Conservation (phyloP, 2,113 vertebrate genomes). For the Campylorhamphus procurvoides region DNA sequence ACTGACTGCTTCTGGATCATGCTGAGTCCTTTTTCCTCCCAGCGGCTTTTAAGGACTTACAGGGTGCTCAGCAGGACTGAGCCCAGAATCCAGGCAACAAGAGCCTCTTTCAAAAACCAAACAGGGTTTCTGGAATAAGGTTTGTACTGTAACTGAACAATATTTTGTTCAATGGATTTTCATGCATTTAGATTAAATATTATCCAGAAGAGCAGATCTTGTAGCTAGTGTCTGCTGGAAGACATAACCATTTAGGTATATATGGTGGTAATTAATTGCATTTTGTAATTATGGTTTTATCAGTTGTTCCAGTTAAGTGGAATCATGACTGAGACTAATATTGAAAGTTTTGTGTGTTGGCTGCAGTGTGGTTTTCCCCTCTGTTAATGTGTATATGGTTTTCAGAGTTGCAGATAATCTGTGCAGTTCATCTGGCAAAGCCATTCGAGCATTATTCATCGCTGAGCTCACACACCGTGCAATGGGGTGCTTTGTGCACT, state of each 20-base stretch:
- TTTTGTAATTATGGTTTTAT: not conserved
- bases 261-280: not conserved
- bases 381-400: not conserved
- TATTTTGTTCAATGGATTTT: constrained; percentile 35
- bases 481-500: not conserved
- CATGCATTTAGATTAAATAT: constrained; percentile 11
- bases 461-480: fast-evolving
- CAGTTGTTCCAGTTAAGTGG: constrained; percentile 3
- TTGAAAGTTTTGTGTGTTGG: not conserved
- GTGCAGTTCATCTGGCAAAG: not conserved
- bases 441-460: not conserved
- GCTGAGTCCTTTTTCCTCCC: not conserved
- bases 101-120: not conserved
- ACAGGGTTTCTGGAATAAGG: constrained; percentile 53
- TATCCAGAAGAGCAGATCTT: not conserved
- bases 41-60: not conserved
- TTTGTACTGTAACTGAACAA: constrained; percentile 12
- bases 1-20: not conserved
- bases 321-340: not conserved
- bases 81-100: constrained; percentile 4
- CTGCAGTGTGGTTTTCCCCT: not conserved
- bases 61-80: not conserved
- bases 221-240: not conserved
- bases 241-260: not conserved
- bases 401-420: not conserved